Conservation (phyloP, 1,140 invertebrate genomes). For the Marisa cornuarietis region DNA sequence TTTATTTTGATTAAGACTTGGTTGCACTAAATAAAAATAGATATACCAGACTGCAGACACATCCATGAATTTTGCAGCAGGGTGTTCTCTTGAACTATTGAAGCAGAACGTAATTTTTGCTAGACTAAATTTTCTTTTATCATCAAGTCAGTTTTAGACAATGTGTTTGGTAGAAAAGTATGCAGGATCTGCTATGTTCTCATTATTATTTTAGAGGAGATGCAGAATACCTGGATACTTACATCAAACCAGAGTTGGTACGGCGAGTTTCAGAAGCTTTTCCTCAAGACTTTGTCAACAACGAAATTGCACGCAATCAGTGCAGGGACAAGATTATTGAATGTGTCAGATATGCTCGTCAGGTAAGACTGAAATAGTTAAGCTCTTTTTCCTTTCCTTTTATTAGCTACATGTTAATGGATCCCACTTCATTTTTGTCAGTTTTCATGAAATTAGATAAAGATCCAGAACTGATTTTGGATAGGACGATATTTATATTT, state of each 20-base stretch:
- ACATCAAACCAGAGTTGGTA: conserved; percentile 65
- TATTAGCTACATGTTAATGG: background rate
- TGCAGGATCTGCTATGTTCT: background rate
- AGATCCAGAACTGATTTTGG: background rate
- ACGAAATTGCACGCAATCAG: conserved; percentile 52
- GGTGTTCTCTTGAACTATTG: no score
- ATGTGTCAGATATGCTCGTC: conserved; percentile 51
- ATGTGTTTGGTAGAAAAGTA: background rate
- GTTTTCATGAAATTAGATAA: background rate
- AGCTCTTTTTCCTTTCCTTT: background rate
- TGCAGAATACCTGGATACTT: conserved; percentile 49
- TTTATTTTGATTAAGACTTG: no score
- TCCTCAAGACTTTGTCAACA: conserved; percentile 57
- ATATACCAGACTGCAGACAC: no score
- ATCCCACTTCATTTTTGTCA: background rate
- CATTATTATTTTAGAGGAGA: conserved; percentile 20
- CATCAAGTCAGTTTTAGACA: no score
- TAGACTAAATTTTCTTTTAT: no score
- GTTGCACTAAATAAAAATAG: no score
- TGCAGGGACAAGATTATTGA: conserved; percentile 64
- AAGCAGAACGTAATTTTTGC: no score
- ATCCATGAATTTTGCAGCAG: no score
- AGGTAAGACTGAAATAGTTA: conserved; percentile 31
- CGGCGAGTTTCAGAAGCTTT: conserved; percentile 62
- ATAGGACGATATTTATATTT: no score